These are phyloP conservation scores for Gambusia holbrooki DNA, from an alignment of 2,113 vertebrate species.

Conservation along the genomic window DNA sequence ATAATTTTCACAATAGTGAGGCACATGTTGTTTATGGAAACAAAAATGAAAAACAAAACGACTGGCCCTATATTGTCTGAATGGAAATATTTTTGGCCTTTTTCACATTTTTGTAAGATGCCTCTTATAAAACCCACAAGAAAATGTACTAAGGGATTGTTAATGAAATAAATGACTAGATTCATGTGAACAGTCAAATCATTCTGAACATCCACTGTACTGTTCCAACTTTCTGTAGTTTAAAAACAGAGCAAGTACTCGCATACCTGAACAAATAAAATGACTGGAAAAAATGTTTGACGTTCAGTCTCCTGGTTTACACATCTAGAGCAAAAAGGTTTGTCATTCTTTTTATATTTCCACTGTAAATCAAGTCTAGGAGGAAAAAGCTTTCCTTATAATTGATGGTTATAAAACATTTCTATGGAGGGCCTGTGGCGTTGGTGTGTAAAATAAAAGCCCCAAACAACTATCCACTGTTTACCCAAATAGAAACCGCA, in stretches of 20 bases:
- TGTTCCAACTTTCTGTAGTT: conserved; percentile 1
- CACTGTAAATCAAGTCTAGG: conserved; percentile 49
- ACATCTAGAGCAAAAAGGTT: background rate
- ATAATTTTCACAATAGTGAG: background rate
- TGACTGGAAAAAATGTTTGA: conserved; percentile 33
- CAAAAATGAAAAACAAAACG: no score
- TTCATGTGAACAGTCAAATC: background rate
- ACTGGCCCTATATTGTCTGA: background rate
- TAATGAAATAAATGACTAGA: background rate
- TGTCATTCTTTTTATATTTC: conserved; percentile 60
- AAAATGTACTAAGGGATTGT: background rate
- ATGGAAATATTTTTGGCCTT: background rate
- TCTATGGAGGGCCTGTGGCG: conserved; percentile 52
- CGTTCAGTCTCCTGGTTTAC: conserved; percentile 32
- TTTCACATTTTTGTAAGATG: background rate
- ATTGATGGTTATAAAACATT: conserved; percentile 65
- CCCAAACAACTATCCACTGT: conserved; percentile 54
- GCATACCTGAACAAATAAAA: background rate
- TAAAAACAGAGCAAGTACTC: background rate
- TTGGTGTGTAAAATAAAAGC: conserved; percentile 69
- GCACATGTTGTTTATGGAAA: no score
- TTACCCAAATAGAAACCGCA: conserved; percentile 70
- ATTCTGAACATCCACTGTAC: background rate
- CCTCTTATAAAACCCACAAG: background rate
- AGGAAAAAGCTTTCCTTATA: conserved; percentile 53